A percentile compares a stretch with the other conserved stretches of the same genome.
phyloP scores from a whole-genome alignment of 2,888 invertebrate genomes.

The Apotomis betuletana region DNA sequence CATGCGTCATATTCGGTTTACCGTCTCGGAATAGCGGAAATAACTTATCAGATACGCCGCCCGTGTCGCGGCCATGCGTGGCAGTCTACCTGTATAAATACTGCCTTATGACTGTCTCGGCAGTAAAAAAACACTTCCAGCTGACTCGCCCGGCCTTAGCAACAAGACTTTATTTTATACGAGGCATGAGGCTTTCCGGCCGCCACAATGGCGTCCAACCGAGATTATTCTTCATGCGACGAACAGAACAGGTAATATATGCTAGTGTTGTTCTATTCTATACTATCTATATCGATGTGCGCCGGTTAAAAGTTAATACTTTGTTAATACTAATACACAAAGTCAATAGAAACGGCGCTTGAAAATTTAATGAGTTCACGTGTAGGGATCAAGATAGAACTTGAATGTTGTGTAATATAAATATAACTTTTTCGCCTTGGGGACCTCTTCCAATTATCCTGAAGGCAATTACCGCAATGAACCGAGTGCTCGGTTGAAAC shows the following conservation, averaged over 20 bases:
- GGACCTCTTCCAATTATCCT: slow-evolving; percentile 38
- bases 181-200: slow-evolving; percentile 68
- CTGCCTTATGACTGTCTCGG: slow-evolving; percentile 44
- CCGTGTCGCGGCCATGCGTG: slow-evolving; percentile 50
- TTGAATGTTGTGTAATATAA: slow-evolving; percentile 33
- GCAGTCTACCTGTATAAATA: slow-evolving; percentile 37
- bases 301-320: not conserved
- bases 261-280: slow-evolving; percentile 26
- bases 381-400: slow-evolving; percentile 27
- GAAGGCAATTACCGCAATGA: slow-evolving; percentile 31
- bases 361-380: slow-evolving; percentile 10
- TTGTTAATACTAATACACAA: not conserved
- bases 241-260: slow-evolving; percentile 76
- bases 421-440: slow-evolving; percentile 26
- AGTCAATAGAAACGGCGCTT: not conserved
- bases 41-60: slow-evolving; percentile 74
- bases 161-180: slow-evolving; percentile 63
- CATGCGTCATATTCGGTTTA: slow-evolving; percentile 44
- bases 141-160: slow-evolving; percentile 58
- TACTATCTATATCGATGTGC: slow-evolving; percentile 9
- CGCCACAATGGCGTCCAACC: slow-evolving; percentile 68
- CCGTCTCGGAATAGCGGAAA: slow-evolving; percentile 72
- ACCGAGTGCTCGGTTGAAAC: slow-evolving; percentile 27
- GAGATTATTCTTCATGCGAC: slow-evolving; percentile 76
- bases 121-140: slow-evolving; percentile 57